phyloP scores from a whole-genome alignment of 2,888 invertebrate genomes.

The Drosophila paranaensis region DNA sequence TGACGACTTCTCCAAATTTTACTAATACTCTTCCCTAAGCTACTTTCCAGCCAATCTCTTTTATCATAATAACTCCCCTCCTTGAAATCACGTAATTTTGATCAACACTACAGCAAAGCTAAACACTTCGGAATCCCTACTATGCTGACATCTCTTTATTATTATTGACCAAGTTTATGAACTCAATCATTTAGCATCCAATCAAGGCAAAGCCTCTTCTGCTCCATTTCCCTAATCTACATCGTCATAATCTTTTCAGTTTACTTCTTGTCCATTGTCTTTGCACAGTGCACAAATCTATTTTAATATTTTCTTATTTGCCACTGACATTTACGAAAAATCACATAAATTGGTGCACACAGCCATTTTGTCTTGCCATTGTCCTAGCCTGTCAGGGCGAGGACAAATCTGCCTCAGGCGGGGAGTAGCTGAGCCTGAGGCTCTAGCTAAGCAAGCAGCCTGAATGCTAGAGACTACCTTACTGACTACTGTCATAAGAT shows the following conservation, averaged over 20 bases:
- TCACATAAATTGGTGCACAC: slow-evolving; percentile 77
- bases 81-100: too few relatives aligned
- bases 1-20: neutral
- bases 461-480: slow-evolving; percentile 40
- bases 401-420: slow-evolving; percentile 9
- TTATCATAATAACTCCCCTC: too few relatives aligned
- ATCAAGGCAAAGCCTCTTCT: slow-evolving; percentile 43
- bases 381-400: neutral
- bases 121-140: neutral
- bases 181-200: slow-evolving; percentile 40
- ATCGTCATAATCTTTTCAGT: slow-evolving; percentile 43
- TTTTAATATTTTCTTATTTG: slow-evolving; percentile 81
- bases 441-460: slow-evolving; percentile 24
- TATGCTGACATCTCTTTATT: slow-evolving; percentile 15
- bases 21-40: neutral
- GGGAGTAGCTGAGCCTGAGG: slow-evolving; percentile 11
- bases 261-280: slow-evolving; percentile 59
- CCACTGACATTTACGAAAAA: slow-evolving; percentile 79
- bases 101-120: neutral
- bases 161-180: slow-evolving; percentile 19
- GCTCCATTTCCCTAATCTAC: slow-evolving; percentile 37
- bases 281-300: slow-evolving; percentile 74
- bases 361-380: slow-evolving; percentile 64
- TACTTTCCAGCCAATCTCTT: neutral
- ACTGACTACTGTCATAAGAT: slow-evolving; percentile 36